Base-by-base conservation (phyloP, 23 tunicate species). In the Styela clava region DNA sequence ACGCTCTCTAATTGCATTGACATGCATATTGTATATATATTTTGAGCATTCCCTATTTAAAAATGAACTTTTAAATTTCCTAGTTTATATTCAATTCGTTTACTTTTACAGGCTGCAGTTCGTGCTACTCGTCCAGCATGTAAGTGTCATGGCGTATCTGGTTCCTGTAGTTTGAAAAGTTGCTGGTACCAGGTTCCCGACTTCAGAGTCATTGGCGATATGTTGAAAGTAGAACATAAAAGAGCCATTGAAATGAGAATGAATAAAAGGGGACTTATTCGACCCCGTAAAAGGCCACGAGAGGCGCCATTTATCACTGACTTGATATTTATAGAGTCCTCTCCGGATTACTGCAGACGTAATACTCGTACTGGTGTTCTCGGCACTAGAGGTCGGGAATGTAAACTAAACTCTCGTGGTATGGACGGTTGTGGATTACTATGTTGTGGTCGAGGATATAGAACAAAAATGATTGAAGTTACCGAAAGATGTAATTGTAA, bases 141-240 rank as follows among this genome's bases (percentile, higher is more conserved):
- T 63, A 95, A 89, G 35, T 95, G 99, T 73, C 99, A 95, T 69
- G 99, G 99, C 0, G 89, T 86, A 23, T 89, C 96, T 1, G 99
- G 99, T 33, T 89, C 96, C 35, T 95, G 99, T 62, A 87, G 82
- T 35, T 51, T 86, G 9, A 90, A 90, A 63, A 95, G 94, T 24
- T 95, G 99, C 63, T 95, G 99, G 99, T 82, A 86, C 86, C 85
- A 95, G 26, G 64, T 95, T 34, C 91, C 99, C 2, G 78, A 73
- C 65, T 89, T 95, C 72, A 83, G 92, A 37, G 86, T 79, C 52
- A 83, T 95, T 31, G 99, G 99, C 3, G 73, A 86, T 56, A 86
- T 74, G 61, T 83, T 95, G 62, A 86, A 72, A 74, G 65, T 26
- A 7, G 35, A 83, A 52, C 93, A 95, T 74, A 69, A 68, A 26